phyloP scores from a whole-genome alignment of 2,797 vertebrate genomes.

The Parauchenoglanis ngamensis region DNA sequence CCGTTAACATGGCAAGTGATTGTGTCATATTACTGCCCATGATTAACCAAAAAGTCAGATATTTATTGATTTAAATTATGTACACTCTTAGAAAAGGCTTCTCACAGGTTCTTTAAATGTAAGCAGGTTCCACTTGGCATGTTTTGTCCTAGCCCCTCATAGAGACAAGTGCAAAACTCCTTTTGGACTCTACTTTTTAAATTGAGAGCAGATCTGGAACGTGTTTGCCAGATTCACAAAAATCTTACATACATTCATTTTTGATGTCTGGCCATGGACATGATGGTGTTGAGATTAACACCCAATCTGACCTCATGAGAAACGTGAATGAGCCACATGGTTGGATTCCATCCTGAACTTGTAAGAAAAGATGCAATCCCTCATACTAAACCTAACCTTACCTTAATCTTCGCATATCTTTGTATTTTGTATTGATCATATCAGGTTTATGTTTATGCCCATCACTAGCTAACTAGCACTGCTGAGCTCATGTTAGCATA shows the following conservation, averaged over 20 bases:
- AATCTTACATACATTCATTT: not conserved
- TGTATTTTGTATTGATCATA: too few relatives aligned
- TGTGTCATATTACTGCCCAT: not conserved
- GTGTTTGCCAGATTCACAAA: not conserved
- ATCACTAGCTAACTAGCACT: not conserved
- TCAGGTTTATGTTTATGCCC: not conserved
- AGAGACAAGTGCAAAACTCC: not conserved
- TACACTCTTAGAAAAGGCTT: not conserved
- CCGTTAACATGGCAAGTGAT: constrained; percentile 9
- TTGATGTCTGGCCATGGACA: not conserved
- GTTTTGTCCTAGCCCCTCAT: not conserved
- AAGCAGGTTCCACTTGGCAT: not conserved
- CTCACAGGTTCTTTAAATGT: not conserved
- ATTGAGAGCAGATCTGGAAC: not conserved
- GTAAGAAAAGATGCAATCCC: not conserved
- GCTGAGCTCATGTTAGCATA: not conserved
- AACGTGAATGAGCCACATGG: not conserved
- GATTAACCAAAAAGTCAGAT: not conserved
- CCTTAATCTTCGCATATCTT: not conserved
- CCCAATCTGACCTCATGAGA: not conserved
- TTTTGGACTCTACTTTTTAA: too few relatives aligned
- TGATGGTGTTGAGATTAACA: not conserved
- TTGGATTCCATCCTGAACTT: not conserved
- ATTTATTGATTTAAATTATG: not conserved
- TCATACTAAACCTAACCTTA: not conserved